Evolutionary conservation across 2,113 vertebrate species (phyloP).

Genomic region (Bothrops jararaca): DNA sequence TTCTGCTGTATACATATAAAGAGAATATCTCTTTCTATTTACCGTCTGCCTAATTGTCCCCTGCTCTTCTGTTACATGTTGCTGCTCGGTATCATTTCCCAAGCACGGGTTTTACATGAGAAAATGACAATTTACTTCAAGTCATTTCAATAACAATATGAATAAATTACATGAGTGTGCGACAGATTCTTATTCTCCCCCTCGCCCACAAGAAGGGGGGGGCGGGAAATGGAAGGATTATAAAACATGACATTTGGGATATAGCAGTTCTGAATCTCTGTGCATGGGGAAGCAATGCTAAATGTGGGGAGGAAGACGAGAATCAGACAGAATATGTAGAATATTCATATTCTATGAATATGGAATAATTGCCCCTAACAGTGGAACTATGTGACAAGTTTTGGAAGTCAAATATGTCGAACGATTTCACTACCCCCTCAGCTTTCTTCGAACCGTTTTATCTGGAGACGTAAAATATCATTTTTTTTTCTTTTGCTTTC

Average conservation of each 20-base stretch:
- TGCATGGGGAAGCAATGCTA: neutral
- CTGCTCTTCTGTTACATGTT: constrained; percentile 20
- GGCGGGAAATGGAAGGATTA: constrained; percentile 10
- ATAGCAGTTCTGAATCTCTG: constrained; percentile 15
- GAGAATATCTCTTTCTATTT: constrained; percentile 32
- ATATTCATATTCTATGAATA: neutral
- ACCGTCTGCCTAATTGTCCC: constrained; percentile 25
- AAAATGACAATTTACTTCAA: constrained; percentile 27
- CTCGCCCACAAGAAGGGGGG: neutral
- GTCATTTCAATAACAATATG: constrained; percentile 42
- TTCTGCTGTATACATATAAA: neutral
- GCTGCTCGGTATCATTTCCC: constrained; percentile 39
- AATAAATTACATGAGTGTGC: constrained; percentile 35
- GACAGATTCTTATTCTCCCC: neutral
- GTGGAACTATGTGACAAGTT: neutral
- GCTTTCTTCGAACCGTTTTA: neutral
- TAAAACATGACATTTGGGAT: neutral
- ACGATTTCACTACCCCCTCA: neutral
- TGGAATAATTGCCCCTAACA: neutral
- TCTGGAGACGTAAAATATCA: neutral
- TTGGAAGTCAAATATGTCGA: neutral
- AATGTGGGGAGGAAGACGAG: neutral
- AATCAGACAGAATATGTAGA: neutral
- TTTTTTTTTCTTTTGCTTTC: neutral
- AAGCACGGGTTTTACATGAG: constrained; percentile 16